A percentile compares a stretch with the other conserved stretches of the same genome.
Evolutionary conservation across 64 coral and sea anemone species (phyloP).

Genomic region (Platygyra sinensis): DNA sequence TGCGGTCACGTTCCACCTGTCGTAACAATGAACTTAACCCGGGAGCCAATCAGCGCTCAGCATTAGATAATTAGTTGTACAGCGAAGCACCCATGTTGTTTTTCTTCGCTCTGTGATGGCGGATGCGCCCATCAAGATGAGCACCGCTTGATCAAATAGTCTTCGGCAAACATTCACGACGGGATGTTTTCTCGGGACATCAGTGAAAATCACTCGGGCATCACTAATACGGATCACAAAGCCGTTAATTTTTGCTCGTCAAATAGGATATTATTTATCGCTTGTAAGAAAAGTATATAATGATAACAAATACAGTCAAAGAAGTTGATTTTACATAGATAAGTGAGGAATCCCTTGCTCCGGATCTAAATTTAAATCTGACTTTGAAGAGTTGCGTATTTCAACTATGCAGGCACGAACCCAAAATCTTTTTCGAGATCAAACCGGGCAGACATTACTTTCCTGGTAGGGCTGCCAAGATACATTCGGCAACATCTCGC

Average conservation of each 20-base stretch:
- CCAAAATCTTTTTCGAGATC: background rate
- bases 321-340: slow-evolving; percentile 48
- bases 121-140: slow-evolving; percentile 17
- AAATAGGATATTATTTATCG: slow-evolving; percentile 64
- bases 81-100: slow-evolving; percentile 52
- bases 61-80: slow-evolving; percentile 63
- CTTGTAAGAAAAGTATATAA: slow-evolving; percentile 59
- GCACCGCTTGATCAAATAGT: slow-evolving; percentile 12
- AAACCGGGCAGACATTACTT: background rate
- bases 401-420: background rate
- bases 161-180: slow-evolving; percentile 23
- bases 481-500: background rate
- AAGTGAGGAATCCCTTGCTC: slow-evolving; percentile 10
- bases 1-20: slow-evolving; percentile 96
- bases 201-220: slow-evolving; percentile 9
- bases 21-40: slow-evolving; percentile 58
- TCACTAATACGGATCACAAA: slow-evolving; percentile 10
- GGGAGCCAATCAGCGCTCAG: slow-evolving; percentile 46
- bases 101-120: slow-evolving; percentile 36
- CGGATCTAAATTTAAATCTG: slow-evolving; percentile 21
- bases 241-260: slow-evolving; percentile 48
- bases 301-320: slow-evolving; percentile 65
- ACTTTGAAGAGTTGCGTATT: slow-evolving; percentile 22
- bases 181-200: slow-evolving; percentile 9
- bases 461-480: background rate